Evolutionary conservation across 1,140 invertebrate genomes (phyloP).

Genomic region (Neuroterus valhalla): DNA sequence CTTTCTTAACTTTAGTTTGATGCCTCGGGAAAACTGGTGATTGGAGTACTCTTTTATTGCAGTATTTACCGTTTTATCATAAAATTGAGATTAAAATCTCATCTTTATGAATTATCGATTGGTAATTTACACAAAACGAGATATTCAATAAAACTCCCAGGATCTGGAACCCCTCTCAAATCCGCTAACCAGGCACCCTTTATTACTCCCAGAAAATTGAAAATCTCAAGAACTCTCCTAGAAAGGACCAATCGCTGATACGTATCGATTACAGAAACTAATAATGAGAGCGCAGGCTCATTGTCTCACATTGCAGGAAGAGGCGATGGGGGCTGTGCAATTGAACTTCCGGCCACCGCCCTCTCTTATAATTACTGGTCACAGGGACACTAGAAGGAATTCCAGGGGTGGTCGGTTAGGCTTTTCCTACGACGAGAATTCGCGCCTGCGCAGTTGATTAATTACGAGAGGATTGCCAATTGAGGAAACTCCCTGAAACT

Average conservation of each 20-base stretch:
- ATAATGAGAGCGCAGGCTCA: conserved; percentile 25
- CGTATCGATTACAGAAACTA: neutral
- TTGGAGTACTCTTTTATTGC: too few relatives aligned
- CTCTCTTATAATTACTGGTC: conserved; percentile 26
- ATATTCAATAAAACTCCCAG: neutral
- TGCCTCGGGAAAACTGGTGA: too few relatives aligned
- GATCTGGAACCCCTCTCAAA: neutral
- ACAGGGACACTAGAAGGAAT: conserved; percentile 22
- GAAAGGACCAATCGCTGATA: neutral
- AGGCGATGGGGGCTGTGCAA: conserved; percentile 14
- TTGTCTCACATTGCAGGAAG: neutral
- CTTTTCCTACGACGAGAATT: conserved; percentile 28
- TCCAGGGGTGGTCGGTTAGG: conserved; percentile 19
- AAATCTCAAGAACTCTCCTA: conserved; percentile 16
- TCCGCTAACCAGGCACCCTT: conserved; percentile 7
- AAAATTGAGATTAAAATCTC: neutral
- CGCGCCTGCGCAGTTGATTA: conserved; percentile 6
- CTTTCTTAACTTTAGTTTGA: too few relatives aligned
- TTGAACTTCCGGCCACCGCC: conserved; percentile 25
- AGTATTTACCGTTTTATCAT: too few relatives aligned
- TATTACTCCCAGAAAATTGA: conserved; percentile 13
- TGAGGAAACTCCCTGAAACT: conserved; percentile 28
- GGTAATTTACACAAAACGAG: neutral
- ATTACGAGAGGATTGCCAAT: conserved; percentile 29
- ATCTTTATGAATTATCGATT: conserved; percentile 25